Percentiles rank a stretch among this genome's conserved stretches.
phyloP scores from a whole-genome alignment of 2,797 vertebrate genomes.

The Caiman crocodilus region DNA sequence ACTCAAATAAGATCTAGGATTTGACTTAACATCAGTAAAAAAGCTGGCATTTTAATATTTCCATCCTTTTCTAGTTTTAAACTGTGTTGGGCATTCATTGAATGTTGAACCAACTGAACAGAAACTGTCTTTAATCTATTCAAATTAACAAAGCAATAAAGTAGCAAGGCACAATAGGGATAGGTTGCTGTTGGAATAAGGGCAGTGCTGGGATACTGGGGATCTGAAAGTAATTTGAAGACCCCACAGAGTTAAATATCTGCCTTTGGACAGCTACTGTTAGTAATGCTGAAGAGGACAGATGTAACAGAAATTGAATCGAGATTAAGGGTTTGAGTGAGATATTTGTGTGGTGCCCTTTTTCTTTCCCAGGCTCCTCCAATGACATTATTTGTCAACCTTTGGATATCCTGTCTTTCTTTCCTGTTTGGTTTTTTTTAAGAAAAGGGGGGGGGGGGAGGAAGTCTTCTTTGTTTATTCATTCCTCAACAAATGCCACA shows the following conservation, averaged over 20 bases:
- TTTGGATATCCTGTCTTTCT: not conserved
- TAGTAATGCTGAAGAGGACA: not conserved
- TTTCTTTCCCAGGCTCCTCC: not conserved
- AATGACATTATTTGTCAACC: not conserved
- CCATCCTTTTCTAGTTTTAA: not conserved
- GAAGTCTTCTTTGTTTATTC: no score
- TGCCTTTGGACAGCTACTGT: not conserved
- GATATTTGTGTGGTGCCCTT: not conserved
- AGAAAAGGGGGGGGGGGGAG: not conserved
- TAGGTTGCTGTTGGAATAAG: not conserved
- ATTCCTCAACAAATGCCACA: no score
- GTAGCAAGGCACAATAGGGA: not conserved
- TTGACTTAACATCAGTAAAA: not conserved
- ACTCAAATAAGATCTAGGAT: not conserved
- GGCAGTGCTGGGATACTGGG: not conserved
- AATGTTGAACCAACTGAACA: not conserved
- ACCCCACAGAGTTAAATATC: not conserved
- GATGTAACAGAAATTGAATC: not conserved
- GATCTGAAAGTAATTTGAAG: not conserved
- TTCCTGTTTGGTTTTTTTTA: not conserved
- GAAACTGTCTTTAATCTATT: not conserved
- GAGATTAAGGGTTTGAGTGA: not conserved
- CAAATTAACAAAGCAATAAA: not conserved
- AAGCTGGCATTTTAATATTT: not conserved
- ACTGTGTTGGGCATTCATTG: not conserved